These are phyloP conservation scores for Condylura cristata DNA, from an alignment of 2,113 vertebrate genomes.

Conservation along the genomic window DNA sequence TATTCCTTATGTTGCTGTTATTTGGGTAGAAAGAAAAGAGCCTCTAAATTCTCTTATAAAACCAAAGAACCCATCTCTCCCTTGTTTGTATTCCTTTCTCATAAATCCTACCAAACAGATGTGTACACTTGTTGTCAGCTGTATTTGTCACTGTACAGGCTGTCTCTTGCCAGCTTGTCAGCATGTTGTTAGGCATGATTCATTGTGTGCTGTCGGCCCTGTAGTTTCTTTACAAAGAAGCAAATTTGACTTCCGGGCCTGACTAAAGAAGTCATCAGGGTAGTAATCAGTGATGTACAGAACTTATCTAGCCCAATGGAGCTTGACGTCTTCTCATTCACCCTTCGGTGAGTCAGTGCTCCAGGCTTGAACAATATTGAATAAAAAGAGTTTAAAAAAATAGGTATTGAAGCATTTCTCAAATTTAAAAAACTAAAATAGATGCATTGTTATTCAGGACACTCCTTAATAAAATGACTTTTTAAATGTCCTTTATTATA, in stretches of 20 bases:
- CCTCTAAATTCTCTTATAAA: constrained; percentile 69
- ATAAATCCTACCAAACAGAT: constrained; percentile 85
- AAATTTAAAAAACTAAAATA: constrained; percentile 72
- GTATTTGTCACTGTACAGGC: constrained; percentile 85
- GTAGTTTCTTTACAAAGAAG: constrained; percentile 81
- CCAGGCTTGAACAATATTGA: neutral
- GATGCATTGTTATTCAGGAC: constrained; percentile 35
- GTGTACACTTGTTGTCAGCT: constrained; percentile 83
- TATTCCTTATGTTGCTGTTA: constrained; percentile 59
- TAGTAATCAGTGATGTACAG: constrained; percentile 72
- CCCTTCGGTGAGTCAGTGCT: constrained; percentile 68
- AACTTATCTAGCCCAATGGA: constrained; percentile 69
- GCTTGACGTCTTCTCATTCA: constrained; percentile 55
- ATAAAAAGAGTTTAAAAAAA: neutral
- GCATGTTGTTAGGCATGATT: constrained; percentile 86
- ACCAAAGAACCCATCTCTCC: constrained; percentile 10
- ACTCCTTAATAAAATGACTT: constrained; percentile 63
- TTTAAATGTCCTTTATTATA: constrained; percentile 65
- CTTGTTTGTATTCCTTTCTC: constrained; percentile 83
- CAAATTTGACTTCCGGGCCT: constrained; percentile 78
- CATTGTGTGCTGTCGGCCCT: constrained; percentile 85
- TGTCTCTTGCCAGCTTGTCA: constrained; percentile 85
- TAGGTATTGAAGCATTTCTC: neutral
- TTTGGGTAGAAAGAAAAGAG: constrained; percentile 65
- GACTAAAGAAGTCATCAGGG: constrained; percentile 81